Evolutionary conservation across 2,797 vertebrate genomes (phyloP), one percentile per base, ranked within the genome.

Genomic region (Oreortyx pictus): DNA sequence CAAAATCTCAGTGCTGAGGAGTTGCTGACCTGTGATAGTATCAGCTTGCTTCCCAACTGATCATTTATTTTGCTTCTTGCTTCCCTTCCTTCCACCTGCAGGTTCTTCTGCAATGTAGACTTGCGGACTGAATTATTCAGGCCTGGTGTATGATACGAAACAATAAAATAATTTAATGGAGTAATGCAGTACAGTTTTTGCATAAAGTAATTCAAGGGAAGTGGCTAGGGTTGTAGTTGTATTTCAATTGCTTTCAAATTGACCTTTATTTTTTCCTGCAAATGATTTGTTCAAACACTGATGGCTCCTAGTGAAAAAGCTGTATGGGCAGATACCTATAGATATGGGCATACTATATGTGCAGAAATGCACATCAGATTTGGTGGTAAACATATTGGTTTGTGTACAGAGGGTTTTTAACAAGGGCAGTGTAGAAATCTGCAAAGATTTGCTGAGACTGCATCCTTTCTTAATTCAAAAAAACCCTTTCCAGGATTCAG

Each of bases 181-280:
- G 11, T 49, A 12, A 33, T 52, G 39, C 66, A 56, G 10, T 49
- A 12, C 18, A 80, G 16, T 24, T 50, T 88, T 89, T 91, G 35
- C 37, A 61, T 82, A 31, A 46, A 54, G 41, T 75, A 47, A 41
- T 52, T 78, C 37, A 81, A 8, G 5, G 3, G 1, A 41, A 33
- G 49, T 70, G 27, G 43, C 31, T 22, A 39, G 22, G 20, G 29
- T 83, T 41, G 39, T 41, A 41, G 8, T 25, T 82, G 15, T 62
- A 67, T 90, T 80, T 76, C 61, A 62, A 24, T 77, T 92, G 43
- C 17, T 92, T 86, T 72, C 52, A 94, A 88, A 52, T 22, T 19
- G n/a, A 43, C 20, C 29, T 67, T 23, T 35, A 18, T 60, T 62
- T 91, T 77, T 79, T 56, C n/a, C 22, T 80, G 37, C 11, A 62